Evolutionary conservation across 2,797 vertebrate species (phyloP), one percentile per base, ranked within the genome.

Genomic region (Pogonophryne albipinna): DNA sequence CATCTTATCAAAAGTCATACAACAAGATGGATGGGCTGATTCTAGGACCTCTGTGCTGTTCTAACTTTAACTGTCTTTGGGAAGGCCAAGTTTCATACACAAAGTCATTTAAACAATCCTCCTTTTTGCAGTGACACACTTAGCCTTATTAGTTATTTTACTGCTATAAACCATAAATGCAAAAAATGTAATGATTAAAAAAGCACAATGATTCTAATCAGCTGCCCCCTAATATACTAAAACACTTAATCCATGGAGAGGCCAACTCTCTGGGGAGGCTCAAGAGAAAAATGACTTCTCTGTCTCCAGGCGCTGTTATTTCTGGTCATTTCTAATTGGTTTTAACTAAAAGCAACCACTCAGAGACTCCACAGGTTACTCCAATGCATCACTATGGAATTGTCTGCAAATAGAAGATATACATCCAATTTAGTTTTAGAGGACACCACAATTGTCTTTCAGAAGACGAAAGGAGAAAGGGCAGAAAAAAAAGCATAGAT

Each of bases 301-400:
- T 94, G 93, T 96, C 95, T 95, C 95, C 92, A 94, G 95, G 94
- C 95, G 91, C 93, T 95, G 95, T 95, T 96, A 96, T 96, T 96
- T 96, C 95, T 96, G 95, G 94, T 95, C 95, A 95, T 95, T 96
- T 96, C 94, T 96, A 96, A 96, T 96, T 96, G 95, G 95, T 94
- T 96, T 95, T 95, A 96, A 96, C 94, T 95, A 95, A 95, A 95
- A 94, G 93, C 94, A 95, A 95, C 94, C 94, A 92, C 93, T 92
- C 82, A 66, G 85, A 90, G 92, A 92, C 94, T 95, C 95, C 76
- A 95, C 94, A 96, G 94, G 95, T 95, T 94, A 93, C 90, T 87
- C 84, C 89, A 91, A 93, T 91, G 92, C 92, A 94, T 94, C 91
- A 52, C 94, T 88, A 90, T 85, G 92, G 91, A 94, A 93, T 94